Conservation (phyloP, 2,113 vertebrate genomes). For the Raja brachyura region DNA sequence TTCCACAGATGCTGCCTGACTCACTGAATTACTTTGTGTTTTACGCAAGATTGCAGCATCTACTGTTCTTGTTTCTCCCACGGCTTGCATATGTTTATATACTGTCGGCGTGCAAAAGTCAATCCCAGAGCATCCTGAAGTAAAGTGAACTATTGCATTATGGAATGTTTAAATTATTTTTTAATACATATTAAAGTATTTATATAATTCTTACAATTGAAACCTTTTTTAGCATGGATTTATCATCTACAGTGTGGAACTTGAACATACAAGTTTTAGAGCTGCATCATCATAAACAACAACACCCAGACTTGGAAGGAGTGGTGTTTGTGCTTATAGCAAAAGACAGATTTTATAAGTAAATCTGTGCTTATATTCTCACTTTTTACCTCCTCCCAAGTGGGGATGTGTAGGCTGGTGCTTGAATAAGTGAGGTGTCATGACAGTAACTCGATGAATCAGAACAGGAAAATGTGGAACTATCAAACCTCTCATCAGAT, state of each 20-base stretch:
- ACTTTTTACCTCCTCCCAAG: slow-evolving; percentile 16
- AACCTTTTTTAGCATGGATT: too few species aligned
- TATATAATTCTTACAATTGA: neutral
- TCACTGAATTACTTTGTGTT: too few species aligned
- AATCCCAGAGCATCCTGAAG: too few species aligned
- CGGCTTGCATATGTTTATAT: neutral
- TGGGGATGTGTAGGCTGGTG: neutral
- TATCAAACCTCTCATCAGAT: neutral
- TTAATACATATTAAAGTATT: too few species aligned
- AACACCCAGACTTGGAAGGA: neutral
- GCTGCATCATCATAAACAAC: neutral
- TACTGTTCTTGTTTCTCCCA: too few species aligned
- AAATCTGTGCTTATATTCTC: neutral
- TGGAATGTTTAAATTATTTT: neutral
- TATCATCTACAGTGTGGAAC: too few species aligned
- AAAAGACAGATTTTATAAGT: slow-evolving; percentile 4
- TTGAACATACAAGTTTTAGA: slow-evolving; percentile 6
- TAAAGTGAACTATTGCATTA: neutral
- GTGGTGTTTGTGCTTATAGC: neutral
- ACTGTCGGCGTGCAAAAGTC: neutral
- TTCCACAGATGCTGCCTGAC: too few species aligned
- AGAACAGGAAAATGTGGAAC: neutral
- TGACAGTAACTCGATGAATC: neutral
- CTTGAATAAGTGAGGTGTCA: slow-evolving; percentile 20
- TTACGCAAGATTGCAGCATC: too few species aligned